phyloP scores from a whole-genome alignment of 2,113 vertebrate species.

The Mobula birostris region DNA sequence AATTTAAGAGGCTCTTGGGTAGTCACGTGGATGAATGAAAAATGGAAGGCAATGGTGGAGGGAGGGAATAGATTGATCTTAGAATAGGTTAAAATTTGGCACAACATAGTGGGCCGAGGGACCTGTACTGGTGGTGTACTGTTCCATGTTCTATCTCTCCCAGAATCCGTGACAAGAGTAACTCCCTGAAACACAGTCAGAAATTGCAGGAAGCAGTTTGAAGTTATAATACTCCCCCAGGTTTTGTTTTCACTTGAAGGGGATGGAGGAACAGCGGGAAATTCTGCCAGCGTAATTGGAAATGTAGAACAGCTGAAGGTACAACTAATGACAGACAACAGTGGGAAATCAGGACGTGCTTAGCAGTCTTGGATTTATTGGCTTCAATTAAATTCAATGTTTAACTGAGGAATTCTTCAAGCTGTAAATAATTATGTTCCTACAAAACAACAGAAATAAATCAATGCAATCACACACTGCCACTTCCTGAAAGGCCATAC shows the following conservation, averaged over 20 bases:
- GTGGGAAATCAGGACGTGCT: not conserved
- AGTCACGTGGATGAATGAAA: no score
- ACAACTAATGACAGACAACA: not conserved
- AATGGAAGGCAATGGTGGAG: no score
- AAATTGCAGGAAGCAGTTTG: no score
- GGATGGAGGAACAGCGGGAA: not conserved
- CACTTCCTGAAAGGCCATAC: not conserved
- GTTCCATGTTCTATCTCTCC: no score
- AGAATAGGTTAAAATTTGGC: no score
- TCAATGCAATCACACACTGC: not conserved
- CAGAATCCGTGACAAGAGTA: no score
- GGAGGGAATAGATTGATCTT: no score
- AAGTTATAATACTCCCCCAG: no score
- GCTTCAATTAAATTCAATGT: not conserved
- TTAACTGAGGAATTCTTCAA: not conserved
- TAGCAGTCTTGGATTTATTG: not conserved
- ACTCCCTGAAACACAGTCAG: not conserved
- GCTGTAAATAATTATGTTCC: not conserved
- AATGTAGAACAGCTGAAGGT: not conserved
- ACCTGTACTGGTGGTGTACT: no score
- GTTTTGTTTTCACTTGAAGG: not conserved
- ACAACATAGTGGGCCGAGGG: no score
- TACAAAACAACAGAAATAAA: not conserved
- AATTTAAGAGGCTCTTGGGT: no score
- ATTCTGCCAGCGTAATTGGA: not conserved